A percentile compares a stretch with the other conserved stretches of the same genome.
These are phyloP conservation scores for Thunnus maccoyii DNA, from an alignment of 2,113 vertebrate species.

Conservation along the genomic window DNA sequence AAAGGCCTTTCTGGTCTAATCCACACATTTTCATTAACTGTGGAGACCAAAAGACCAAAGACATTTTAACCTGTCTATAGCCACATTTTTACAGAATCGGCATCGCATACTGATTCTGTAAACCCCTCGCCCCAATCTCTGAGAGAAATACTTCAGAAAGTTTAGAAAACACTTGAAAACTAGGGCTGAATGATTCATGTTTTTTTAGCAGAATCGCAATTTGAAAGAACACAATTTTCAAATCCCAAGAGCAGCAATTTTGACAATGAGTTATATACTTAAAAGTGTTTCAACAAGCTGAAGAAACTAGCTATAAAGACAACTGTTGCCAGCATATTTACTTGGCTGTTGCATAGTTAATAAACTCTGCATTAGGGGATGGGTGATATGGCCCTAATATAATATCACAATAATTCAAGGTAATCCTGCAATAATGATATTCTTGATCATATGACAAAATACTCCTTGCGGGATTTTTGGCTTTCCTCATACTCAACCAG, in stretches of 20 bases:
- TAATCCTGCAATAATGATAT: no score
- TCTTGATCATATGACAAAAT: no score
- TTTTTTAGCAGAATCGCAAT: neutral
- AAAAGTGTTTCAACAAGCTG: neutral
- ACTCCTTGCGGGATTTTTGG: no score
- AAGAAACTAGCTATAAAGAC: neutral
- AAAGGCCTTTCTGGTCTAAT: slow-evolving; percentile 48
- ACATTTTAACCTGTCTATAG: slow-evolving; percentile 9
- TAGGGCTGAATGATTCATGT: neutral
- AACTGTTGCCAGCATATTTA: neutral
- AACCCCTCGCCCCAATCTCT: no score
- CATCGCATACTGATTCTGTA: neutral
- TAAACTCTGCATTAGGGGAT: neutral
- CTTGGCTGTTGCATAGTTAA: neutral
- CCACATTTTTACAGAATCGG: neutral
- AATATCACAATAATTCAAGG: no score
- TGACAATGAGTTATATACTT: neutral
- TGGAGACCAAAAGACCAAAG: slow-evolving; percentile 22
- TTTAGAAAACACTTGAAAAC: neutral
- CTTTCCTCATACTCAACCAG: no score
- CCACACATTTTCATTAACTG: slow-evolving; percentile 47
- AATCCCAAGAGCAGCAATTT: neutral
- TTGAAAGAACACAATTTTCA: neutral
- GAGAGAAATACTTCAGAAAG: neutral
- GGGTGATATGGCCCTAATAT: no score